Evolutionary conservation across 2,888 invertebrate species (phyloP), one percentile per base, ranked within the genome.

Genomic region (Serrognathus titanus): DNA sequence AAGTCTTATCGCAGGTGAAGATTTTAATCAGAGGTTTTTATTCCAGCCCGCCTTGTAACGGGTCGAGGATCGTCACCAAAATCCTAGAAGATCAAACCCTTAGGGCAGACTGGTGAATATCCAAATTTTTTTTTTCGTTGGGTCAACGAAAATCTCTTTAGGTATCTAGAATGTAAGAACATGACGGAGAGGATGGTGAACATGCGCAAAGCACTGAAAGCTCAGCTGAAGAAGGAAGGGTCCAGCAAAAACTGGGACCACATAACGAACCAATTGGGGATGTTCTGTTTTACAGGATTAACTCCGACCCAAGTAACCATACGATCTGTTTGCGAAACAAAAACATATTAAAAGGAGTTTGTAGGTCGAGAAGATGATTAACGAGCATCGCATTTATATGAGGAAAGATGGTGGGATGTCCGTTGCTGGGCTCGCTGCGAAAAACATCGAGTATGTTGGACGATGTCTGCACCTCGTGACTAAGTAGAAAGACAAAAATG

Each of bases 281-380:
- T 99, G 98, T 99, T 99, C 83, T 99, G 98, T 78, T 99, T 85
- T 78, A 97, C 97, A 16, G 99, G 98, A 60, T 87, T 99, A 75
- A 92, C 86, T 53, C 85, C 90, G 0, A 84, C 88, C 9, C 91
- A 97, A 85, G 94, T 94, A 75, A 72, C 24, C 7, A 1, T 31
- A 31, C 24, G 6, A 43, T 1, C 20, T 16, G 43, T 43, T 31
- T 43, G 12, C 5, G 43, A 16, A 16, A 4, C 43, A 43, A 13
- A 43, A 11, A 31, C 2, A 7, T 43, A 11, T 9, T 9, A 10
- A 16, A 3, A 16, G 43, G 16, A 10, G 3, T 43, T 79, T 82
- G 41, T 77, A 94, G 92, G 92, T 94, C 51, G 92, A 88, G 66
- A 85, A 85, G 63, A 76, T 99, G 48, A 93, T 87, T 0, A 94